phyloP scores from a whole-genome alignment of 2,113 vertebrate genomes.

The Cheirogaleus medius region DNA sequence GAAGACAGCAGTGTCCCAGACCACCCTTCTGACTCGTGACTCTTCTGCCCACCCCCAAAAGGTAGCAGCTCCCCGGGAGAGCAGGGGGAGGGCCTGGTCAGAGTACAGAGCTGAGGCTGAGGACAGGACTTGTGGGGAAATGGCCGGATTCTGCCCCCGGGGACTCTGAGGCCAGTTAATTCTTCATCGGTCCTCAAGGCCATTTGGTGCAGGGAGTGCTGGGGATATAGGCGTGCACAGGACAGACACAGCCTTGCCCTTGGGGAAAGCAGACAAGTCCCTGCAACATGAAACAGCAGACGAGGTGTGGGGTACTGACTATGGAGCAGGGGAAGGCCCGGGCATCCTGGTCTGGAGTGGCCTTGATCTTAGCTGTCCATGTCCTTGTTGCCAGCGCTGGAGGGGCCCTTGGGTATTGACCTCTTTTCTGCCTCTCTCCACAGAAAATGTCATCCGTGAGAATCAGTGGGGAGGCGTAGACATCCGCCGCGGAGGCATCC shows the following conservation, averaged over 20 bases:
- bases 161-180: background rate
- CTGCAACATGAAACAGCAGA: background rate
- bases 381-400: background rate
- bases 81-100: background rate
- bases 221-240: background rate
- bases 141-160: background rate
- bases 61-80: background rate
- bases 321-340: background rate
- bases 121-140: background rate
- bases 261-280: background rate
- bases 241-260: background rate
- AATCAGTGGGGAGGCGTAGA: conserved; percentile 95
- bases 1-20: background rate
- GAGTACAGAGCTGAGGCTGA: background rate
- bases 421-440: background rate
- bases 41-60: background rate
- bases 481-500: conserved; percentile 91
- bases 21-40: background rate
- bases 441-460: conserved; percentile 93
- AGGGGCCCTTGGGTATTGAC: background rate
- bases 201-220: background rate
- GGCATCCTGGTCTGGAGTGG: background rate
- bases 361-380: background rate
- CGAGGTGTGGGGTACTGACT: background rate
- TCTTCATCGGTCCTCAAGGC: background rate